Percentiles rank a stretch among this genome's conserved stretches.
These are phyloP conservation scores for Oncorhynchus clarkii DNA, from an alignment of 2,113 vertebrate genomes.

Conservation along the genomic window DNA sequence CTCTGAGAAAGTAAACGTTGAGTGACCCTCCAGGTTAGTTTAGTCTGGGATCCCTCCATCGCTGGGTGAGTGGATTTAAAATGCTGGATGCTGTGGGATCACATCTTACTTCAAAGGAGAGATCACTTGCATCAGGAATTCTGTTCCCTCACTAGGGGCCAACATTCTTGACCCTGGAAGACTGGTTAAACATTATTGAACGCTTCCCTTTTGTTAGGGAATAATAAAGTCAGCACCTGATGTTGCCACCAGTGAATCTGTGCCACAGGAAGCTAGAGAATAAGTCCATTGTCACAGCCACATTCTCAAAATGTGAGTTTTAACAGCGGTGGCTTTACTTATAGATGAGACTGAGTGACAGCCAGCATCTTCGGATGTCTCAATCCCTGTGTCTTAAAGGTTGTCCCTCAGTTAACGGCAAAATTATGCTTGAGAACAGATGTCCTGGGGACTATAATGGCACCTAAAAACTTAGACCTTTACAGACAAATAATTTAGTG, in stretches of 20 bases:
- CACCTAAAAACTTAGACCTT: no score
- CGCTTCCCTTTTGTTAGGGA: conserved; percentile 68
- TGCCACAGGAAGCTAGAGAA: conserved; percentile 49
- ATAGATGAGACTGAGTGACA: conserved; percentile 23
- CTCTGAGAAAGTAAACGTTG: conserved; percentile 87
- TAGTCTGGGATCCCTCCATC: conserved; percentile 61
- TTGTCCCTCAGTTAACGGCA: neutral
- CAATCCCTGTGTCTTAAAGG: conserved; percentile 48
- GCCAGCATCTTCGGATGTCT: conserved; percentile 38
- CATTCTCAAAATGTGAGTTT: conserved; percentile 19
- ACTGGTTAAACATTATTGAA: conserved; percentile 75
- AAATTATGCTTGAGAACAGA: no score
- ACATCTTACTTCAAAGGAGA: conserved; percentile 66
- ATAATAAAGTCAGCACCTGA: conserved; percentile 70
- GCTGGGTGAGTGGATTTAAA: conserved; percentile 32
- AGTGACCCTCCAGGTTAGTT: conserved; percentile 81
- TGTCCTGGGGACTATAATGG: no score
- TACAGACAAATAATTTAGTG: no score
- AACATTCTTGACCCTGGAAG: conserved; percentile 77
- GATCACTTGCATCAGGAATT: conserved; percentile 72
- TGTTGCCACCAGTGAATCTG: conserved; percentile 63
- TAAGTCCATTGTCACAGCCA: conserved; percentile 60
- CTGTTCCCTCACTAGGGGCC: conserved; percentile 66
- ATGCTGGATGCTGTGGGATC: conserved; percentile 66
- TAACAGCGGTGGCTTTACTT: conserved; percentile 21